Percentiles rank a stretch among this genome's conserved stretches.
Evolutionary conservation across 2,113 vertebrate species (phyloP).

Genomic region (Eclectus roratus): DNA sequence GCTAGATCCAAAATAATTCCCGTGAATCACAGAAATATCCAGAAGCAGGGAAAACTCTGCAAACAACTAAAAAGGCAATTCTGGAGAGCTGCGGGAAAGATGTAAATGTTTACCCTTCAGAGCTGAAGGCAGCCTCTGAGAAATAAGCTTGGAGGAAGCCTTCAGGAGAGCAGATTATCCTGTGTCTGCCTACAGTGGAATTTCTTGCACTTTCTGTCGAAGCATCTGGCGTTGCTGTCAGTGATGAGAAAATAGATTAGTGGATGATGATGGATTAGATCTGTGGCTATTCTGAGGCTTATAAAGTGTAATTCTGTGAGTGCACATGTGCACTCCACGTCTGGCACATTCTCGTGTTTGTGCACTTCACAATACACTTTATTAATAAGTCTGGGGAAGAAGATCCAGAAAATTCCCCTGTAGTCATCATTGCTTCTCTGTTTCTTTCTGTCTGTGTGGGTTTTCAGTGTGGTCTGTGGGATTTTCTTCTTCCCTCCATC

Average conservation of each 20-base stretch:
- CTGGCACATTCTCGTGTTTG: background rate
- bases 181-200: background rate
- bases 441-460: background rate
- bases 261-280: slow-evolving; percentile 16
- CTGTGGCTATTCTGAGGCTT: background rate
- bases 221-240: slow-evolving; percentile 7
- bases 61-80: background rate
- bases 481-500: background rate
- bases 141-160: background rate
- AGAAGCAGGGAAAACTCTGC: background rate
- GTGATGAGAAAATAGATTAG: slow-evolving; percentile 24
- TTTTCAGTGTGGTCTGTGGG: background rate
- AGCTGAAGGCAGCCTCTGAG: background rate
- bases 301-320: background rate
- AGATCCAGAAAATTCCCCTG: background rate
- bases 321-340: background rate
- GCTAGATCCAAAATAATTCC: background rate
- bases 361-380: background rate
- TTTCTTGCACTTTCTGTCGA: slow-evolving; percentile 22
- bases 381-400: background rate
- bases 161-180: background rate
- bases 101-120: background rate
- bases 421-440: background rate
- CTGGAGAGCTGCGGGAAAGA: background rate
- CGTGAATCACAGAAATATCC: background rate